Conservation (phyloP, 2,113 vertebrate genomes). For the Thomomys bottae region DNA sequence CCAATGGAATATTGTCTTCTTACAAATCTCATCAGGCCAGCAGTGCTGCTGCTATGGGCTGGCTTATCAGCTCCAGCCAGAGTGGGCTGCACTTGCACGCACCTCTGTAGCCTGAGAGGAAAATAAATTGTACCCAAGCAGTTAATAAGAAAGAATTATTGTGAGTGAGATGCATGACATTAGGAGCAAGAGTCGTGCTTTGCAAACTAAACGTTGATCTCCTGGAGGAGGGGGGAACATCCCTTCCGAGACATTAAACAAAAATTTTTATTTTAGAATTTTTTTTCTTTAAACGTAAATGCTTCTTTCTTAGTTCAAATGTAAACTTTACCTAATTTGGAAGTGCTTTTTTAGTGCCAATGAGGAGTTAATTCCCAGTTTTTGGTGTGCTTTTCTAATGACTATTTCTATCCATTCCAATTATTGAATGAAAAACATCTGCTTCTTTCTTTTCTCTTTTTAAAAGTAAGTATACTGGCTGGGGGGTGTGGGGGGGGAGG, state of each 20-base stretch:
- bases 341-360: not conserved
- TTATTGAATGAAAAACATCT: conserved; percentile 35
- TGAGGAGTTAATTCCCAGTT: conserved; percentile 42
- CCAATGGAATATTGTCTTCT: conserved; percentile 94
- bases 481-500: too few relatives aligned
- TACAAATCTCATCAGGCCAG: conserved; percentile 94
- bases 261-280: conserved; percentile 62
- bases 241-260: conserved; percentile 19
- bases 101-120: conserved; percentile 94
- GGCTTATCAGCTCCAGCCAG: conserved; percentile 96
- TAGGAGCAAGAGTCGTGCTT: conserved; percentile 86
- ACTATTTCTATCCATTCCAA: conserved; percentile 51
- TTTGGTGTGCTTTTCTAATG: conserved; percentile 29
- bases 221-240: conserved; percentile 54
- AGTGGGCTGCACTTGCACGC: conserved; percentile 89
- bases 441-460: conserved; percentile 38
- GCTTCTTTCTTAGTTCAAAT: conserved; percentile 29
- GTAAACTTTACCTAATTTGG: conserved; percentile 27
- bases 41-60: conserved; percentile 86
- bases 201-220: conserved; percentile 85
- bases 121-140: conserved; percentile 97
- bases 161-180: conserved; percentile 90
- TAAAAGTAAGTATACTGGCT: not conserved
- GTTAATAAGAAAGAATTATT: conserved; percentile 98
- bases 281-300: conserved; percentile 53